phyloP scores from a whole-genome alignment of 2,888 invertebrate species.

The Philaethria dido region DNA sequence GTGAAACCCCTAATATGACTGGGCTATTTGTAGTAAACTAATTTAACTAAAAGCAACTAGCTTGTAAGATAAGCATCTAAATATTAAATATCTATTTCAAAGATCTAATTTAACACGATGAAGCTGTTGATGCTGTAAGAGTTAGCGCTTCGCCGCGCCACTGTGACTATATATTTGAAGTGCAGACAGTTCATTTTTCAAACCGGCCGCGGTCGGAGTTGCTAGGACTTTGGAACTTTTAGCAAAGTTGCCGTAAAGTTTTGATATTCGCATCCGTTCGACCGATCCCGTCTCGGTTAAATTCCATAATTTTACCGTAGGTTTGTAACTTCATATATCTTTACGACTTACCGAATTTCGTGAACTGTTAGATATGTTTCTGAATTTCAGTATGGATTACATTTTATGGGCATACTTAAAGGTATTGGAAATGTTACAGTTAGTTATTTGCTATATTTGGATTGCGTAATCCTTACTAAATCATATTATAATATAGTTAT shows the following conservation, averaged over 20 bases:
- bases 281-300: slow-evolving; percentile 58
- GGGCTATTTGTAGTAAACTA: neutral
- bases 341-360: slow-evolving; percentile 42
- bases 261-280: slow-evolving; percentile 72
- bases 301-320: slow-evolving; percentile 66
- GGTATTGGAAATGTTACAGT: slow-evolving; percentile 11
- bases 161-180: slow-evolving; percentile 75
- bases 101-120: slow-evolving; percentile 17
- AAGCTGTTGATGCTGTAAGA: slow-evolving; percentile 41
- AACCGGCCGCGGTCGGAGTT: slow-evolving; percentile 66
- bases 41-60: slow-evolving; percentile 9
- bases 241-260: slow-evolving; percentile 66
- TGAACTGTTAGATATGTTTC: slow-evolving; percentile 30
- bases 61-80: slow-evolving; percentile 1
- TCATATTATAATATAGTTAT: neutral
- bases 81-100: slow-evolving; percentile 1
- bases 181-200: slow-evolving; percentile 82
- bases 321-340: slow-evolving; percentile 50
- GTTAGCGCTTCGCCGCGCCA: slow-evolving; percentile 49
- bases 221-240: slow-evolving; percentile 62
- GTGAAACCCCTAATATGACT: too few relatives aligned
- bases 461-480: neutral
- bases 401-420: slow-evolving; percentile 17
- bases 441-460: slow-evolving; percentile 11
- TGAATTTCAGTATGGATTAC: slow-evolving; percentile 26